These are phyloP conservation scores for Pyrocephalus nanus DNA, from an alignment of 2,797 vertebrate species.

Conservation along the genomic window DNA sequence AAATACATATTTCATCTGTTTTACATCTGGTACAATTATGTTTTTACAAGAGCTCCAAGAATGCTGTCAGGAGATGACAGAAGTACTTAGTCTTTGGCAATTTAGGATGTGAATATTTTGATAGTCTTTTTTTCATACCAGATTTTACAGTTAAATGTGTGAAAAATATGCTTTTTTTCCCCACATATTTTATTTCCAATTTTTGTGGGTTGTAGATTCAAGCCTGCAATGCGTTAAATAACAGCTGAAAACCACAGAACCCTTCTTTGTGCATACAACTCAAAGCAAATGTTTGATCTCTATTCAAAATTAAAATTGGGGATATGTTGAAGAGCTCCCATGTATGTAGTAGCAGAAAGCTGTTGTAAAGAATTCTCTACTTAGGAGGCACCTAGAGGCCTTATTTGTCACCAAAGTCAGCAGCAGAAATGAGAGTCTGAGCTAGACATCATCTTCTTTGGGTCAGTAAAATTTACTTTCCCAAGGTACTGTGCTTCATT, in stretches of 20 bases:
- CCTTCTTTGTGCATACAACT: not conserved
- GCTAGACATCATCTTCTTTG: not conserved
- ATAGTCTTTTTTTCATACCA: not conserved
- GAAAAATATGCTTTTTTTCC: not conserved
- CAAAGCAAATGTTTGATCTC: not conserved
- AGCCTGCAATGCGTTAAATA: not conserved
- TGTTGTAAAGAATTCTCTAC: not conserved
- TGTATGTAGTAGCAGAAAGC: not conserved
- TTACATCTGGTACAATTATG: constrained; percentile 25
- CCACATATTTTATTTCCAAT: not conserved
- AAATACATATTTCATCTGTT: constrained; percentile 27
- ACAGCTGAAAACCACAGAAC: not conserved
- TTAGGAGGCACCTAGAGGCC: not conserved
- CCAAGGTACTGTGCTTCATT: not conserved
- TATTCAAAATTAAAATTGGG: not conserved
- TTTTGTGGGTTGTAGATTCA: not conserved
- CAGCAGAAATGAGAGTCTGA: not conserved
- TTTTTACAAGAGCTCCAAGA: not conserved
- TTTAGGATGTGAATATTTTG: not conserved
- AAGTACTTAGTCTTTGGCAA: not conserved
- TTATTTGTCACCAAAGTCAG: not conserved
- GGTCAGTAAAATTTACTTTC: not conserved
- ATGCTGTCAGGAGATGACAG: constrained; percentile 2
- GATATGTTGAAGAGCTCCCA: not conserved
- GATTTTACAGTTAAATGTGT: not conserved